Conservation (phyloP, 2,888 invertebrate species). For the Apantesis nais region DNA sequence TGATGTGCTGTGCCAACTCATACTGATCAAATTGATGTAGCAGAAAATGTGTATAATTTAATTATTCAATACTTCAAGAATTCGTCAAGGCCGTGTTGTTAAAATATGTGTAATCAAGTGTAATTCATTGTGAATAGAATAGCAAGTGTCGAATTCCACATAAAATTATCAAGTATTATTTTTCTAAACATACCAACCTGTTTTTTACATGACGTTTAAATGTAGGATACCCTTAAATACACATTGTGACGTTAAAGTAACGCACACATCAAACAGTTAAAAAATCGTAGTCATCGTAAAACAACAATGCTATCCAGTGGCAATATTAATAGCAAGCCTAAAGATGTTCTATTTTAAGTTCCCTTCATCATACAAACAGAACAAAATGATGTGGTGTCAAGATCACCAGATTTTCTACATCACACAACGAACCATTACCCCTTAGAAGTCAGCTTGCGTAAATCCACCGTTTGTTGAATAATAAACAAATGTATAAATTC, state of each 20-base stretch:
- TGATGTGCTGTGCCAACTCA: not conserved
- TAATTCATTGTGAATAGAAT: not conserved
- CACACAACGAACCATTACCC: slow-evolving; percentile 11
- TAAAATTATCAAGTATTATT: not conserved
- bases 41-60: not conserved
- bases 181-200: not conserved
- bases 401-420: slow-evolving; percentile 17
- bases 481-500: slow-evolving; percentile 18
- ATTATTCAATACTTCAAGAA: not conserved
- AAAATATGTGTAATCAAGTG: not conserved
- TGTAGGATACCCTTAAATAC: not conserved
- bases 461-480: slow-evolving; percentile 9
- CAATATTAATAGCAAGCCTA: not conserved
- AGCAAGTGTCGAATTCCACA: not conserved
- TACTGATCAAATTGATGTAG: not conserved
- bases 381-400: slow-evolving; percentile 10
- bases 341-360: slow-evolving; percentile 2
- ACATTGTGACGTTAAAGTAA: not conserved
- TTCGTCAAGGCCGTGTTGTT: not conserved
- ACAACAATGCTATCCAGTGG: not conserved
- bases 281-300: not conserved
- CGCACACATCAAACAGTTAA: not conserved
- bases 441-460: slow-evolving; percentile 8
- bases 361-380: not conserved
- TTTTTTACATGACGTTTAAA: not conserved